These are phyloP conservation scores for Poecile atricapillus DNA, from an alignment of 2,113 vertebrate genomes.

Conservation along the genomic window DNA sequence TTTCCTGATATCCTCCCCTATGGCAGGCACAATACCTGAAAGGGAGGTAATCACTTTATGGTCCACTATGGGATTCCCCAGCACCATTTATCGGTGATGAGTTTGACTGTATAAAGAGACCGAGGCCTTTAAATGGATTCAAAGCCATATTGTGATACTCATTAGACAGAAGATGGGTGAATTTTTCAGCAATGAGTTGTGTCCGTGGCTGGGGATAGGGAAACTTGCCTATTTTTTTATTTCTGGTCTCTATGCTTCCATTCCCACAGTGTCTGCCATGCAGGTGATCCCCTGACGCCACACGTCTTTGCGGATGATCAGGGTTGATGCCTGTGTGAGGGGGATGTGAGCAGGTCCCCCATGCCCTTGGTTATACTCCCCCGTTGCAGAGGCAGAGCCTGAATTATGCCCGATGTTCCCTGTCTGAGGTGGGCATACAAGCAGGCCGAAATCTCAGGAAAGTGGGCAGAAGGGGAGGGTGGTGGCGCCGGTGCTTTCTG, in stretches of 20 bases:
- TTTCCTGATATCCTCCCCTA: not conserved
- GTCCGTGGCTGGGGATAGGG: fast-evolving
- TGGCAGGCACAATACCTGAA: not conserved
- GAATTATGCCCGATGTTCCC: fast-evolving
- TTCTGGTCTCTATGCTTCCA: not conserved
- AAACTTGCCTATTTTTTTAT: not conserved
- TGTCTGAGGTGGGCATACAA: not conserved
- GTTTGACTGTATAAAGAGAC: not conserved
- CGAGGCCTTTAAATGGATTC: not conserved
- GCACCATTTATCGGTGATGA: not conserved
- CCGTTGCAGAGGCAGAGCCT: not conserved
- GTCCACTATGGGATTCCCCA: not conserved
- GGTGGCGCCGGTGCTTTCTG: fast-evolving
- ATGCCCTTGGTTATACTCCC: not conserved
- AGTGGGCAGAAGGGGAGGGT: not conserved
- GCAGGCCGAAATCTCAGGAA: not conserved
- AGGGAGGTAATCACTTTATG: not conserved
- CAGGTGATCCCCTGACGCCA: not conserved
- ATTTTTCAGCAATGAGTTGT: not conserved
- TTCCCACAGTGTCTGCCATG: not conserved
- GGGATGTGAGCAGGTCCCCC: not conserved
- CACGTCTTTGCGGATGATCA: fast-evolving
- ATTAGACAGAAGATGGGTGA: not conserved
- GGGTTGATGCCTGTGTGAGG: not conserved
- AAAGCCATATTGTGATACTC: not conserved